Evolutionary conservation across 2,113 vertebrate genomes (phyloP).

Genomic region (Tychaedon coryphoeus): DNA sequence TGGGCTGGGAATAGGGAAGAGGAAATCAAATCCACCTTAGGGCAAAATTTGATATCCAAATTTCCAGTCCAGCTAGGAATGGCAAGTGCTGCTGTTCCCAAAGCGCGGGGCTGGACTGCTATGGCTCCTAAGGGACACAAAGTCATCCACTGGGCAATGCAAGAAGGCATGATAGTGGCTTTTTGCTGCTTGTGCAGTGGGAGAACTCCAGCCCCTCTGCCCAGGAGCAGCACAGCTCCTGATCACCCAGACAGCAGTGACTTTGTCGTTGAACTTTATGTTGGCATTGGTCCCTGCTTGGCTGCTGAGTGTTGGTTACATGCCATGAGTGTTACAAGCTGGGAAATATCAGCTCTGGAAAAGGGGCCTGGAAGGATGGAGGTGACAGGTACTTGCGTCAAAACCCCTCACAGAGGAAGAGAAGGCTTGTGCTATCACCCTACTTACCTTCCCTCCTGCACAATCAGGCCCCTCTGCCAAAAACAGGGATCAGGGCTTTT

Average conservation of each 20-base stretch:
- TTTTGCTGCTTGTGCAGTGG: rapidly evolving
- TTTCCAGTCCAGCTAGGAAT: background rate
- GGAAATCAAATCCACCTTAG: constrained; percentile 37
- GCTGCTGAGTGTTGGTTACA: background rate
- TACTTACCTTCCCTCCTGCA: background rate
- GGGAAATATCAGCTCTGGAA: background rate
- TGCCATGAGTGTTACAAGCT: background rate
- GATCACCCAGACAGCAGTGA: background rate
- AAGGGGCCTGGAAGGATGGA: background rate
- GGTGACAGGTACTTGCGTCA: background rate
- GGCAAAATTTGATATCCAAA: constrained; percentile 48
- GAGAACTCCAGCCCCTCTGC: background rate
- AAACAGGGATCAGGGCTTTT: background rate
- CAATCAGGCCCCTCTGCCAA: background rate
- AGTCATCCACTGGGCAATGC: background rate
- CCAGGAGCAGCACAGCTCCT: background rate
- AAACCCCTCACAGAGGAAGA: background rate
- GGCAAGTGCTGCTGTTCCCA: background rate
- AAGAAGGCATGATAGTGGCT: background rate
- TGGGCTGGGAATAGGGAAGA: constrained; percentile 31
- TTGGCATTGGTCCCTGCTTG: background rate
- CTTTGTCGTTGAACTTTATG: background rate
- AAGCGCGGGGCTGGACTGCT: background rate
- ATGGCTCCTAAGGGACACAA: background rate
- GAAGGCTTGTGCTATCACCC: background rate